Evolutionary conservation across 64 coral and sea anemone species (phyloP).

Genomic region (Porites australiensis): DNA sequence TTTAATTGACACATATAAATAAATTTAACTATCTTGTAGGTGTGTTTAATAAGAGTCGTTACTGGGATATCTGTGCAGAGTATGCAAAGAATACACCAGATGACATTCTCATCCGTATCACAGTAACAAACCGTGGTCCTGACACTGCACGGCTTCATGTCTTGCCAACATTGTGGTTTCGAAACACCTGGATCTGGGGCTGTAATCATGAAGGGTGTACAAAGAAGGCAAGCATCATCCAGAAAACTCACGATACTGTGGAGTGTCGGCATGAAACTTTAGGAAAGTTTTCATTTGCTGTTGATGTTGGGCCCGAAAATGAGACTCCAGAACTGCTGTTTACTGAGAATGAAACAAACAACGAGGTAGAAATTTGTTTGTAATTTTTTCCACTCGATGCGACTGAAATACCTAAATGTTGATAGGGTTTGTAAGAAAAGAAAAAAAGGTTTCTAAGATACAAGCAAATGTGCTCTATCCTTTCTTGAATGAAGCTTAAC

Average conservation of each 20-base stretch:
- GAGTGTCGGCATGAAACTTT: slow-evolving; percentile 89
- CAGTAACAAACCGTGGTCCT: slow-evolving; percentile 87
- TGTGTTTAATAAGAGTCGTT: slow-evolving; percentile 79
- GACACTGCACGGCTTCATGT: slow-evolving; percentile 83
- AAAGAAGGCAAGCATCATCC: slow-evolving; percentile 82
- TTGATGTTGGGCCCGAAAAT: slow-evolving; percentile 81
- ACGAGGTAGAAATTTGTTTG: slow-evolving; percentile 41
- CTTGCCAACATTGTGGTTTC: slow-evolving; percentile 96
- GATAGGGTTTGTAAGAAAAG: too few relatives aligned
- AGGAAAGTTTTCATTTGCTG: slow-evolving; percentile 79
- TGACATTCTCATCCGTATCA: slow-evolving; percentile 93
- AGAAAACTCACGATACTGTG: slow-evolving; percentile 56
- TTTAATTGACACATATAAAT: too few relatives aligned
- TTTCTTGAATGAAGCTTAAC: too few relatives aligned
- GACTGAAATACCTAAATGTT: too few relatives aligned
- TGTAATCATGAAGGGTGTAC: slow-evolving; percentile 98
- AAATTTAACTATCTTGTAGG: slow-evolving; percentile 43
- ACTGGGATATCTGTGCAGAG: slow-evolving; percentile 95
- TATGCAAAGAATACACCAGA: slow-evolving; percentile 98
- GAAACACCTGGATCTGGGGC: slow-evolving; percentile 99
- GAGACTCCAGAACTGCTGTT: slow-evolving; percentile 83
- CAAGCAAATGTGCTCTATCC: too few relatives aligned
- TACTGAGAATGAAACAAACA: slow-evolving; percentile 99
- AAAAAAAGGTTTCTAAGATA: too few relatives aligned
- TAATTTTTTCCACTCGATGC: too few relatives aligned